Evolutionary conservation across 2,888 invertebrate species (phyloP).

Genomic region (Ichneumon xanthorius): DNA sequence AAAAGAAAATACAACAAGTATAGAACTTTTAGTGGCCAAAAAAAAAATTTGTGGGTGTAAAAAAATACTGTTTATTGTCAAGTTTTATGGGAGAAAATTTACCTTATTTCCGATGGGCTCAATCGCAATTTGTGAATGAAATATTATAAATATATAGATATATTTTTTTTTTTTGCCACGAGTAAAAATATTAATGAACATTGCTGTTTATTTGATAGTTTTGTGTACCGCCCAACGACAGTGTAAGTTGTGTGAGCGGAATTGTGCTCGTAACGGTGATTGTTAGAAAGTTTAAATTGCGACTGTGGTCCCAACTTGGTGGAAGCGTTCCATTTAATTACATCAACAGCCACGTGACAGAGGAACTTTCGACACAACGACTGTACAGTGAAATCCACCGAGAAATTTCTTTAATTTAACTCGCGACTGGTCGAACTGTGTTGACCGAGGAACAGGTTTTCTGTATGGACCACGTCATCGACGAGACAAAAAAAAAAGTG

Average conservation of each 20-base stretch:
- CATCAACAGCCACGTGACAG: not conserved
- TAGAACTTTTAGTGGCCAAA: not conserved
- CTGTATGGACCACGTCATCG: conserved; percentile 8
- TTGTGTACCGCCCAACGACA: not conserved
- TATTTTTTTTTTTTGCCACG: not conserved
- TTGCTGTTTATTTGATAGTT: not conserved
- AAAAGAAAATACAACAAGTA: not conserved
- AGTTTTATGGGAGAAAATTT: too few species aligned
- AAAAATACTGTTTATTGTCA: not conserved
- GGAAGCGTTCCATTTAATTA: conserved; percentile 5
- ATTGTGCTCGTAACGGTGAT: not conserved
- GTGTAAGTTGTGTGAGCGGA: not conserved
- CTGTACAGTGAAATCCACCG: not conserved
- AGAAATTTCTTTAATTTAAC: not conserved
- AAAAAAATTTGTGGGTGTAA: not conserved
- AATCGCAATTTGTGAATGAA: not conserved
- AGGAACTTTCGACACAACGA: not conserved
- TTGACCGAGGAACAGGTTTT: not conserved
- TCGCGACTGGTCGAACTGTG: not conserved
- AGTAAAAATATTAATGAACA: not conserved
- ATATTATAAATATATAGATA: not conserved
- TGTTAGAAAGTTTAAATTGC: not conserved
- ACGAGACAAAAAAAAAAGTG: not conserved
- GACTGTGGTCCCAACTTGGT: not conserved
- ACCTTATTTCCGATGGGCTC: not conserved